A percentile compares a stretch with the other conserved stretches of the same genome.
Evolutionary conservation across 2,888 invertebrate genomes (phyloP).

Genomic region (Eupithecia centaureata): DNA sequence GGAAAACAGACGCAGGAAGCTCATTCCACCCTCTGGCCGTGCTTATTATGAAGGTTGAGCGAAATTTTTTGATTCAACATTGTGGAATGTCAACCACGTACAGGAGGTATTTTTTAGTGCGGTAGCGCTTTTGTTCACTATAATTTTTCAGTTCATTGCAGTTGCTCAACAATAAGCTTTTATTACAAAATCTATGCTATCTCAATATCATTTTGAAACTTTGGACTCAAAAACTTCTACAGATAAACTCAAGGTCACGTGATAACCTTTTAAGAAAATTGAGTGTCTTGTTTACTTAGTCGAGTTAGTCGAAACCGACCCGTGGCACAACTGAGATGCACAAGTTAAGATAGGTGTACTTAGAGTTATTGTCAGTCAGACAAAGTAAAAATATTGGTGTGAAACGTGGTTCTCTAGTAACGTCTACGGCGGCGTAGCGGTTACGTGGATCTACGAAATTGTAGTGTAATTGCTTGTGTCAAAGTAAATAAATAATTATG

Average conservation of each 20-base stretch:
- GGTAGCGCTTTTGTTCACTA: too few species aligned
- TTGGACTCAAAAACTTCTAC: constrained; percentile 15
- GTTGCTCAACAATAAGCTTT: background rate
- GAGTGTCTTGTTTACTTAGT: constrained; percentile 11
- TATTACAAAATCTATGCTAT: background rate
- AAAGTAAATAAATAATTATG: background rate
- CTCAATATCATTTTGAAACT: constrained; percentile 8
- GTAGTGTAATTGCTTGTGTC: background rate
- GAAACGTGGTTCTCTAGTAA: constrained; percentile 3
- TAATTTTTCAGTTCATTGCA: too few species aligned
- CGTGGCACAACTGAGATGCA: background rate
- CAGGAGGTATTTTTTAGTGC: too few species aligned
- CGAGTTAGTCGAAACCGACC: background rate
- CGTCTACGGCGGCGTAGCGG: constrained; percentile 33
- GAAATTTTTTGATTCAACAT: too few species aligned
- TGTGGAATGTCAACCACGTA: too few species aligned
- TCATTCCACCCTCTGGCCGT: too few species aligned
- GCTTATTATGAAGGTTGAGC: too few species aligned
- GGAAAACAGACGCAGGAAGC: too few species aligned
- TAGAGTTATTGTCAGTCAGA: background rate
- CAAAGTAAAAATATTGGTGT: background rate
- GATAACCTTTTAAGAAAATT: constrained; percentile 26
- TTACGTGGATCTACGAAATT: constrained; percentile 13
- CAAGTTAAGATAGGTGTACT: background rate
- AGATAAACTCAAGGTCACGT: constrained; percentile 20